Evolutionary conservation across 2,797 vertebrate genomes (phyloP).

Genomic region (Peromyscus eremicus): DNA sequence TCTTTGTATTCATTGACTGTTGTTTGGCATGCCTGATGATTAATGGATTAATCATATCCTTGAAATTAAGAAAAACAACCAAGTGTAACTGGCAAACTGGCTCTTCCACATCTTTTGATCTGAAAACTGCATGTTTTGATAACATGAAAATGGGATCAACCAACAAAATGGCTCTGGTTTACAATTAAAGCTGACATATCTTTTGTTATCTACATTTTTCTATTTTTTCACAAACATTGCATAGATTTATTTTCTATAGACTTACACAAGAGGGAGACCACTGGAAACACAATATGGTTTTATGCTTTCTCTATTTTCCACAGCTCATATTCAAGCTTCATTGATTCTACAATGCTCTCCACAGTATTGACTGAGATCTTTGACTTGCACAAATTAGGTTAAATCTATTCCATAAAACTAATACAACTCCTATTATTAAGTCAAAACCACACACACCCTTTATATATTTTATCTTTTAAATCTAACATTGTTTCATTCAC

Average conservation of each 20-base stretch:
- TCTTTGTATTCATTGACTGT: background rate
- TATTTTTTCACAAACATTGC: background rate
- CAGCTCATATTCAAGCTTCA: background rate
- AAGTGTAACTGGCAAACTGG: background rate
- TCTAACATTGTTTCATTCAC: background rate
- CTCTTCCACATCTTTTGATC: conserved; percentile 11
- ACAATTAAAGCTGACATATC: background rate
- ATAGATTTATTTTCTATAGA: background rate
- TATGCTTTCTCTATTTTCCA: background rate
- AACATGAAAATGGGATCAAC: background rate
- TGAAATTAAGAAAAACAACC: conserved; percentile 64
- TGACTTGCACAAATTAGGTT: background rate
- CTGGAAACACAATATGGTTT: background rate
- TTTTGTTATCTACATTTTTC: background rate
- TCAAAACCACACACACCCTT: background rate
- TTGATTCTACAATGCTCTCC: background rate
- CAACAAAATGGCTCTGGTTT: background rate
- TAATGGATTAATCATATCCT: conserved; percentile 65
- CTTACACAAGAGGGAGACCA: background rate
- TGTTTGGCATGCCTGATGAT: background rate
- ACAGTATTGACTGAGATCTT: background rate
- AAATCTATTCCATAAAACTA: background rate
- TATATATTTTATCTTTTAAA: background rate
- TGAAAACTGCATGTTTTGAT: background rate
- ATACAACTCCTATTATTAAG: background rate